These are phyloP conservation scores for Drosophila pseudoananassae DNA, from an alignment of 1,140 invertebrate species.

Conservation along the genomic window DNA sequence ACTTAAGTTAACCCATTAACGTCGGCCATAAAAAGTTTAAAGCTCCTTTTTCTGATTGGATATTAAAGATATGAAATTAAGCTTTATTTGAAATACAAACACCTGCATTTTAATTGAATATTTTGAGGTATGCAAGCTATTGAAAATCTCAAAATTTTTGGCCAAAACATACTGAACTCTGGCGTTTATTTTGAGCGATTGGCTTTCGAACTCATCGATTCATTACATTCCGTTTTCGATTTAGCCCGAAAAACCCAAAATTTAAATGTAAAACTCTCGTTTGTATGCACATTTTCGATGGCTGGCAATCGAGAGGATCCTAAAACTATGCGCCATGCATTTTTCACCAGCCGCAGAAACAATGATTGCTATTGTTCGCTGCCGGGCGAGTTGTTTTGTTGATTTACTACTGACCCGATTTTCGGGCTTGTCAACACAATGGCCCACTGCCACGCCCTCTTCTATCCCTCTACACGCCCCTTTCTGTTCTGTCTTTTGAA, in stretches of 20 bases:
- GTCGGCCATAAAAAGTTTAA: conserved; percentile 42
- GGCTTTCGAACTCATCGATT: conserved; percentile 40
- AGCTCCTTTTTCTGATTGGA: conserved; percentile 30
- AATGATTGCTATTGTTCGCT: conserved; percentile 73
- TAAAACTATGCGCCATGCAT: conserved; percentile 73
- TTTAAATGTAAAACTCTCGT: conserved; percentile 19
- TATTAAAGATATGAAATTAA: conserved; percentile 4
- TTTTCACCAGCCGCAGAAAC: conserved; percentile 68
- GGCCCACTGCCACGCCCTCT: conserved; percentile 10
- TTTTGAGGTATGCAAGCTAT: neutral
- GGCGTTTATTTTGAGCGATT: conserved; percentile 29
- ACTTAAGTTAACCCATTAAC: conserved; percentile 69
- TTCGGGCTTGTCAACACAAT: conserved; percentile 74
- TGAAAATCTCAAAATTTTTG: neutral
- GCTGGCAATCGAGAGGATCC: conserved; percentile 49
- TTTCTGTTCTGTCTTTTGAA: neutral
- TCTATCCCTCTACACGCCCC: neutral
- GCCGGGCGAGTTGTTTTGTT: conserved; percentile 61
- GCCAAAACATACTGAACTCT: conserved; percentile 11
- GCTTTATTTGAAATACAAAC: too few species aligned
- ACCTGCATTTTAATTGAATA: neutral
- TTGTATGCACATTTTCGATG: conserved; percentile 44
- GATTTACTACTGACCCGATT: conserved; percentile 79
- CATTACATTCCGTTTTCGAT: conserved; percentile 46
- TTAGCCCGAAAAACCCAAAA: conserved; percentile 26